phyloP scores from a whole-genome alignment of 1,140 invertebrate genomes.

The Acromyrmex heyeri region DNA sequence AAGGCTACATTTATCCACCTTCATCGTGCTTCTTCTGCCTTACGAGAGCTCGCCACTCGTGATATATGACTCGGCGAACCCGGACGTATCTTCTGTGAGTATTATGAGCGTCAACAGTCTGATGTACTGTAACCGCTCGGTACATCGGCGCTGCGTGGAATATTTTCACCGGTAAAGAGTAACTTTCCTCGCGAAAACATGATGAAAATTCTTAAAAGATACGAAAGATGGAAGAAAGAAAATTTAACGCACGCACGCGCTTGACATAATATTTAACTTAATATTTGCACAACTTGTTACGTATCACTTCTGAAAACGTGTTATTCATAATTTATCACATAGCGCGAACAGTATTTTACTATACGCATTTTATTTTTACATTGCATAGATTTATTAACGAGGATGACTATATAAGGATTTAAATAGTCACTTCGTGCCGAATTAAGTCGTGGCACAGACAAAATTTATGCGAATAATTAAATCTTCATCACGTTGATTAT shows the following conservation, averaged over 20 bases:
- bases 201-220: background rate
- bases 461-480: constrained; percentile 37
- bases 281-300: background rate
- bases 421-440: background rate
- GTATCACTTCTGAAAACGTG: too few relatives aligned
- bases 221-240: background rate
- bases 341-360: constrained; percentile 7
- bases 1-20: constrained; percentile 66
- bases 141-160: background rate
- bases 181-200: constrained; percentile 11
- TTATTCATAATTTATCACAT: background rate
- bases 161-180: constrained; percentile 21
- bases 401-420: background rate
- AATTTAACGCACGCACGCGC: background rate
- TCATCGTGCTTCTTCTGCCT: constrained; percentile 67
- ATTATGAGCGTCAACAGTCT: constrained; percentile 65
- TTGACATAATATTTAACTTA: background rate
- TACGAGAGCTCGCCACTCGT: constrained; percentile 66
- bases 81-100: constrained; percentile 74
- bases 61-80: constrained; percentile 78
- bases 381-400: constrained; percentile 10
- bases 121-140: constrained; percentile 50
- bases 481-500: constrained; percentile 30
- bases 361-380: background rate
- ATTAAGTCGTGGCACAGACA: background rate